Base-by-base conservation (phyloP, 35 echinoderm and acorn worm genomes). In the Lytechinus variegatus region DNA sequence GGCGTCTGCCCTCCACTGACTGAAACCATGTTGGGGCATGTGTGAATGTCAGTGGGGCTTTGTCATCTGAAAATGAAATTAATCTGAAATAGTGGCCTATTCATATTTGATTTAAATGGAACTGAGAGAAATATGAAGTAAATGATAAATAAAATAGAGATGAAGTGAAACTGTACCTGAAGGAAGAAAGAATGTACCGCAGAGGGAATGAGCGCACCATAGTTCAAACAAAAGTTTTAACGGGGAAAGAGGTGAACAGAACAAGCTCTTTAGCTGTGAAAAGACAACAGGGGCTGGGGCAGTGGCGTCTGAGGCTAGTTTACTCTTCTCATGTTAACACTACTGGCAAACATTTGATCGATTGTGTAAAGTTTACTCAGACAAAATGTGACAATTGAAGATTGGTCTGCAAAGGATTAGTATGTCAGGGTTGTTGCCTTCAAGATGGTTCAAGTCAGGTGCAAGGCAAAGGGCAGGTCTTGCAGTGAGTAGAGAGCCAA, bases 301-400 rank as follows among this genome's bases (percentile, higher is more conserved):
- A 79, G 88, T 90, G 88, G 88, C 88, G 28, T 54, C 88, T 52
- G 29, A 90, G 29, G 88, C 10, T 44, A 54, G 88, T 90, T 90
- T 44, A 90, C 88, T 90, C 88, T 52, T 44, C 29, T 54, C 88
- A 90, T 90, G 88, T 90, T 90, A 90, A 90, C 88, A 90, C 88
- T 90, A 44, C 28, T 33, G 14, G 88, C 52, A 90, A 90, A 90
- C 88, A 90, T 90, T 90, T 90, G 88, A 90, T 90, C n/a, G 88
- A 54, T 90, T 90, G 88, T 90, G 88, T 90, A 90, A 90, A 90
- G 88, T 90, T 90, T 90, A 90, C 88, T 54, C 88, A 90, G 88
- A 44, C 88, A 90, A 54, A 54, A 90, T 54, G 66, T 79, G 66
- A 79, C 66, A 79, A 79, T 79, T 24, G 21, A 79, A 79, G 66